phyloP scores from a whole-genome alignment of 2,797 vertebrate genomes.

The Distichodus sexfasciatus region DNA sequence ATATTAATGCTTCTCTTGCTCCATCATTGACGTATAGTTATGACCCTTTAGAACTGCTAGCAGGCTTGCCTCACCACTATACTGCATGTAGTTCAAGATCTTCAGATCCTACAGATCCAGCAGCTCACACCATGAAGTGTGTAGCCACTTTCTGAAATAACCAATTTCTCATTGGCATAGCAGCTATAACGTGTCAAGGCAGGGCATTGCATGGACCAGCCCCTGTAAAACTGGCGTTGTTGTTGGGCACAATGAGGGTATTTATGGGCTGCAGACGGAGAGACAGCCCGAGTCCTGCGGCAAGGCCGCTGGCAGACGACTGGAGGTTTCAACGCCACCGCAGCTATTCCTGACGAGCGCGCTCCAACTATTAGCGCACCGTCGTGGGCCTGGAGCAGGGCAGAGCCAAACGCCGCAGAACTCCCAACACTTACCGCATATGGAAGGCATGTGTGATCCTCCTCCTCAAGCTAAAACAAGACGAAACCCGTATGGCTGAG shows the following conservation, averaged over 20 bases:
- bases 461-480: slow-evolving; percentile 52
- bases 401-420: slow-evolving; percentile 64
- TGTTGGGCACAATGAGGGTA: slow-evolving; percentile 50
- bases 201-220: slow-evolving; percentile 6
- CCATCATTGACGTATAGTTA: slow-evolving; percentile 7
- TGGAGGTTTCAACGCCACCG: slow-evolving; percentile 56
- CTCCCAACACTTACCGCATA: slow-evolving; percentile 69
- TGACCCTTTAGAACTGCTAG: background rate
- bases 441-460: slow-evolving; percentile 73
- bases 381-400: slow-evolving; percentile 40
- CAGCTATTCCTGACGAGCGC: slow-evolving; percentile 65
- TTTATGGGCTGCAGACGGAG: slow-evolving; percentile 49
- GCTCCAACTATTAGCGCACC: slow-evolving; percentile 72
- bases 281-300: slow-evolving; percentile 59
- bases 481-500: slow-evolving; percentile 55
- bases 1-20: slow-evolving; percentile 9
- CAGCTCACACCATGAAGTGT: background rate
- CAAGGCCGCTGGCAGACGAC: slow-evolving; percentile 58
- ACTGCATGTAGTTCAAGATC: background rate
- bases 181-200: background rate
- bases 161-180: background rate
- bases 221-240: slow-evolving; percentile 44
- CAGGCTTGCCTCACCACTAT: background rate
- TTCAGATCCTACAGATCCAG: too few species aligned
- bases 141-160: background rate